A percentile compares a stretch with the other conserved stretches of the same genome.
Evolutionary conservation across 2,113 vertebrate species (phyloP).

Genomic region (Atrichornis clamosus): DNA sequence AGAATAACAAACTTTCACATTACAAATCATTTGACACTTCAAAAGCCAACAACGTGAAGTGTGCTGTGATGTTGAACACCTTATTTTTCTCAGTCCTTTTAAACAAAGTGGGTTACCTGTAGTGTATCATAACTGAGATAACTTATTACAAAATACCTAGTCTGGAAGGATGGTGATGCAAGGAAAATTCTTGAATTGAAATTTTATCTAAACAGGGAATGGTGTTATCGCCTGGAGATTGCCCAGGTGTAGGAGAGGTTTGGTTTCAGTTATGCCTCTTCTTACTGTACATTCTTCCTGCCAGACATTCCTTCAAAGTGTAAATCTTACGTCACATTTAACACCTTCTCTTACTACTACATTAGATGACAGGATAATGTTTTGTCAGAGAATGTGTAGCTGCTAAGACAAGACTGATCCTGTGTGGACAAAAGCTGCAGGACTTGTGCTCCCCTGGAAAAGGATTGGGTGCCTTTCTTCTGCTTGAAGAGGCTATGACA

Average conservation of each 20-base stretch:
- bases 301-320: neutral
- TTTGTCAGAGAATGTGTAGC: neutral
- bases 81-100: neutral
- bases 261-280: neutral
- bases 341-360: neutral
- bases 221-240: neutral
- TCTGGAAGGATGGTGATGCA: neutral
- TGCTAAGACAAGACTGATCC: neutral
- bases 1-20: neutral
- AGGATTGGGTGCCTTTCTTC: neutral
- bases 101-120: neutral
- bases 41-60: neutral
- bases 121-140: neutral
- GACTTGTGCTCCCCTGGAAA: neutral
- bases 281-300: neutral
- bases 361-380: neutral
- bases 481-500: neutral
- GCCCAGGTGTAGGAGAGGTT: neutral
- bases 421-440: neutral
- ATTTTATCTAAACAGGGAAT: neutral
- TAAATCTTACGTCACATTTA: neutral
- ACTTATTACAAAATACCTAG: neutral
- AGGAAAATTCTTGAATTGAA: neutral
- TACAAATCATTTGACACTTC: slow-evolving; percentile 9
- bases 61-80: neutral